Conservation (phyloP, 2,113 vertebrate species). For the Rattus rattus region DNA sequence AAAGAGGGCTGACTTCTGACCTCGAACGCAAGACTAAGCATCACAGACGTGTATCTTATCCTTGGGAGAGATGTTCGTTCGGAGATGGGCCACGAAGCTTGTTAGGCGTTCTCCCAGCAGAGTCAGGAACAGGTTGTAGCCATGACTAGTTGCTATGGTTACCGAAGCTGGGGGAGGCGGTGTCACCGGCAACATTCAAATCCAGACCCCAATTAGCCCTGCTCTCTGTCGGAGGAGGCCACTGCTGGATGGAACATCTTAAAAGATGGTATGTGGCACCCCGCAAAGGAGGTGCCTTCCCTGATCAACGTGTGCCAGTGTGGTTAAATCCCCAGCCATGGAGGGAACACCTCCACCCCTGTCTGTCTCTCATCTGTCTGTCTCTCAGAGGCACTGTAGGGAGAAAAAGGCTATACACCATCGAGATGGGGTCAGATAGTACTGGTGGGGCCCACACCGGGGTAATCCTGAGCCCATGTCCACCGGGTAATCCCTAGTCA, state of each 20-base stretch:
- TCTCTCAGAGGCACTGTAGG: background rate
- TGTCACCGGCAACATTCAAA: background rate
- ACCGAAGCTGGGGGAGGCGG: background rate
- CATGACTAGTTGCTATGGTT: background rate
- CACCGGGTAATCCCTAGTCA: too few species aligned
- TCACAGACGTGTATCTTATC: background rate
- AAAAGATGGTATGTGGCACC: too few species aligned
- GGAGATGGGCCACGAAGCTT: background rate
- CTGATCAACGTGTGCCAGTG: accelerated
- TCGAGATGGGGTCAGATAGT: background rate
- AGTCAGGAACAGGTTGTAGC: background rate
- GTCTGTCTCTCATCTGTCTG: background rate
- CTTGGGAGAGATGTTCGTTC: background rate
- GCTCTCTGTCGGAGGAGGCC: background rate
- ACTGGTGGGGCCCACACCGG: background rate
- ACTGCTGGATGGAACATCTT: accelerated
- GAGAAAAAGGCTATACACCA: background rate
- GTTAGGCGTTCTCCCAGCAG: background rate
- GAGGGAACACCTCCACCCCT: background rate
- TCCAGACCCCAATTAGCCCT: background rate
- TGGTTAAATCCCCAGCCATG: too few species aligned
- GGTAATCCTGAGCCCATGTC: too few species aligned
- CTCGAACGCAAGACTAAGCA: background rate
- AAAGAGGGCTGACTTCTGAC: background rate
- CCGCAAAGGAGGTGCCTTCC: background rate